phyloP scores from a whole-genome alignment of 2,797 vertebrate species.

The Parotocinclus haroldoi region DNA sequence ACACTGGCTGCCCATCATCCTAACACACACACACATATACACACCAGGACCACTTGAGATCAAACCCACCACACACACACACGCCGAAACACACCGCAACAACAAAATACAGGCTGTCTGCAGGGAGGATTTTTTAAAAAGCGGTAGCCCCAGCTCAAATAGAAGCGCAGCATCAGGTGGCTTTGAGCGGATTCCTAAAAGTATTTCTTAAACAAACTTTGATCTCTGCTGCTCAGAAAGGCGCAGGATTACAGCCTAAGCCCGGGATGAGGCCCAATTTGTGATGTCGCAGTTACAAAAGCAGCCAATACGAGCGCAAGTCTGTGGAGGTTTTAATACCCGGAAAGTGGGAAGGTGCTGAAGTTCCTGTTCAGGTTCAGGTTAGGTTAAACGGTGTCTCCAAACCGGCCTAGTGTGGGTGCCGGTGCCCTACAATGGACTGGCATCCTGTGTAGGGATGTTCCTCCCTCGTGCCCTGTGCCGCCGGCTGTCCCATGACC shows the following conservation, averaged over 20 bases:
- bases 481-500: too few species aligned
- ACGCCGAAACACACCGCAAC: slow-evolving; percentile 12
- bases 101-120: slow-evolving; percentile 40
- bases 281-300: not conserved
- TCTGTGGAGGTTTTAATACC: too few species aligned
- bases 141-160: slow-evolving; percentile 7
- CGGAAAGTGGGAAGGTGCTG: too few species aligned
- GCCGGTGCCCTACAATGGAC: too few species aligned
- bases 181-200: slow-evolving; percentile 8
- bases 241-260: slow-evolving; percentile 14
- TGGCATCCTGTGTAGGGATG: too few species aligned
- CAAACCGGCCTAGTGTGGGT: too few species aligned
- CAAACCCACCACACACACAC: slow-evolving; percentile 36
- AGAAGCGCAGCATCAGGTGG: slow-evolving; percentile 6
- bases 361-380: too few species aligned
- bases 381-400: too few species aligned
- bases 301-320: too few species aligned
- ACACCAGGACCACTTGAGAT: slow-evolving; percentile 41
- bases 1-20: slow-evolving; percentile 62
- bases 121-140: slow-evolving; percentile 25
- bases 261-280: slow-evolving; percentile 14
- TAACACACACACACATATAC: slow-evolving; percentile 18
- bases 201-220: slow-evolving; percentile 23
- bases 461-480: too few species aligned
- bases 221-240: slow-evolving; percentile 8